Evolutionary conservation across 2,888 invertebrate genomes (phyloP), one percentile per base, ranked within the genome.

Genomic region (Eledone cirrhosa): DNA sequence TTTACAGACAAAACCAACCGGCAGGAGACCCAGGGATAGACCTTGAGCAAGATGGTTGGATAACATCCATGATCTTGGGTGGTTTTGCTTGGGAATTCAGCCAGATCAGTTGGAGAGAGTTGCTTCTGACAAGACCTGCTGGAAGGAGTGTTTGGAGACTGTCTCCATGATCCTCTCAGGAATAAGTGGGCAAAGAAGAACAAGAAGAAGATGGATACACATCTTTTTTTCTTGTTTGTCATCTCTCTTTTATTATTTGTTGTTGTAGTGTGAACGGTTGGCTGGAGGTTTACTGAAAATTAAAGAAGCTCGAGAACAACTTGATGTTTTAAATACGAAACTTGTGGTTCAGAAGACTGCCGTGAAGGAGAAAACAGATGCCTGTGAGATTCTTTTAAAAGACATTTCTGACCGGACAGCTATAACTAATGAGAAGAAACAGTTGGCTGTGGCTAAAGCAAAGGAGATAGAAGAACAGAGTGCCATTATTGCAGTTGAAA

Each of bases 391-490:
- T 29, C 92, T 97, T 89, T 91, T 97, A 78, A 92, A 92, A 29
- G 94, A 95, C 88, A 97, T 97, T 79, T 93, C 95, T 19, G 92
- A 92, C 59, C 89, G 90, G 53, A 91, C 91, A 22, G 85, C 84
- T 13, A 86, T 87, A 63, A 96, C 97, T 0, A 93, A 94, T 29
- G 92, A 93, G 22, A 97, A 96, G 89, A 96, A 97, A 87, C 92
- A 92, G 47, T 92, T 95, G n/a, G 96, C 96, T 1, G 94, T 94
- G 0, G 92, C 94, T 67, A 96, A 96, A 87, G 94, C 95, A 8
- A 93, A 92, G 8, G 96, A 96, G 91, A 95, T 97, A 78, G 95
- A 95, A 83, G 94, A 94, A 81, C 95, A 96, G 88, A 95, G 94
- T 82, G 93, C 93, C 83, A 93, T 95, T 33, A 97, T 97, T 83